Evolutionary conservation across 2,797 vertebrate genomes (phyloP), one percentile per base, ranked within the genome.

Genomic region (Loris lydekkerianus): DNA sequence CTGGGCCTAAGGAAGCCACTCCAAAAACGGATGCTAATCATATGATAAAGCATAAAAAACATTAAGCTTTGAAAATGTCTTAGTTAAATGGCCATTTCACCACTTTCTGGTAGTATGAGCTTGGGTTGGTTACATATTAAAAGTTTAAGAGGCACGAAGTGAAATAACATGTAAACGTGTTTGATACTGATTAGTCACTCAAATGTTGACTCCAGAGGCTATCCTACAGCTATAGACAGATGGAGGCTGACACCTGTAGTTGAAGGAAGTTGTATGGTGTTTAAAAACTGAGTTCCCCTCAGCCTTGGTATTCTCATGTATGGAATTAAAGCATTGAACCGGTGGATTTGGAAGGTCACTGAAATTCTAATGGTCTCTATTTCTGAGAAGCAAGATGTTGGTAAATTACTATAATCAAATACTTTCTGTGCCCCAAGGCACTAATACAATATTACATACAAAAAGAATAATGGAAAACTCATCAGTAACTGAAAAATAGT

Each of bases 321-420:
- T 6, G 72, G 80, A 94, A 86, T 20, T 31, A 65, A 94, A 31
- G 17, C 49, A 84, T 34, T 72, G 46, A 70, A n/a, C 18, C 27
- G 75, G 40, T 78, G 13, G 15, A 86, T 91, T 78, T 65, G 61
- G 27, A 85, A 78, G n/a, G 61, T 75, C 34, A 63, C 20, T 76
- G 46, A 93, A 95, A 96, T 76, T 93, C 34, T 89, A 75, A 29
- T 61, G 2, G 18, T 80, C 7, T 94, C 17, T 90, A 13, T 95
- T 75, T 89, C 92, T 91, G 40, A 94, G 87, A 93, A 80, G 34
- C 18, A 82, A 94, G 20, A 83, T 94, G 5, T 78, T 81, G 78
- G 29, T 95, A 18, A 89, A 75, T n/a, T 25, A 86, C 67, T 75
- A 10, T 86, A 94, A 94, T 75, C 1, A 93, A 70, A 93, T 70